These are phyloP conservation scores for Drosophila diplacantha DNA, from an alignment of 2,888 invertebrate genomes.

Conservation along the genomic window DNA sequence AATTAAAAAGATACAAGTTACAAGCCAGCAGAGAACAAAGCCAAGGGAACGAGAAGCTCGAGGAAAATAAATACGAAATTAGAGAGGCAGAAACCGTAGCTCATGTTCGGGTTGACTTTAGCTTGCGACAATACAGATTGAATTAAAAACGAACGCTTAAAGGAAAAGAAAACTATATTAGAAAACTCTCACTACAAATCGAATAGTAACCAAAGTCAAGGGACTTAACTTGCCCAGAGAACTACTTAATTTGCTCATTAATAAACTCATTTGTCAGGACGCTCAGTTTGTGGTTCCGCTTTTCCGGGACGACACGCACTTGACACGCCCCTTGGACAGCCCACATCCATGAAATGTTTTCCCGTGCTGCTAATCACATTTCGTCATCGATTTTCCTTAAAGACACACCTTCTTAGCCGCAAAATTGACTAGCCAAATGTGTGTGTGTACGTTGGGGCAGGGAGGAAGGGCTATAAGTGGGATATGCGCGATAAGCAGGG, in stretches of 20 bases:
- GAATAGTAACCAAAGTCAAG: neutral
- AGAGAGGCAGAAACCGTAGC: slow-evolving; percentile 6
- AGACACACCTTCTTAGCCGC: slow-evolving; percentile 29
- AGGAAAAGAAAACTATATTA: neutral
- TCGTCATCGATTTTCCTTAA: slow-evolving; percentile 39
- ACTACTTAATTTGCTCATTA: slow-evolving; percentile 37
- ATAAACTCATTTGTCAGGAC: slow-evolving; percentile 44
- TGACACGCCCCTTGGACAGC: slow-evolving; percentile 19
- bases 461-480: slow-evolving; percentile 2
- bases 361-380: slow-evolving; percentile 38
- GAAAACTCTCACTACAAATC: neutral
- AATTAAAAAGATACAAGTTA: slow-evolving; percentile 57
- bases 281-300: slow-evolving; percentile 20
- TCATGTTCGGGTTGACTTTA: slow-evolving; percentile 1
- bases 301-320: slow-evolving; percentile 24
- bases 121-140: neutral
- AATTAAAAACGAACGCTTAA: neutral
- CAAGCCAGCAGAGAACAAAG: slow-evolving; percentile 8
- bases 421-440: slow-evolving; percentile 17
- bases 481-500: slow-evolving; percentile 2
- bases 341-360: slow-evolving; percentile 2
- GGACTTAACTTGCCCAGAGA: neutral
- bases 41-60: neutral
- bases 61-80: slow-evolving; percentile 15
- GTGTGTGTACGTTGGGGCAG: slow-evolving; percentile 12